Conservation (phyloP, 2,888 invertebrate genomes). For the Tenthredo amoena region DNA sequence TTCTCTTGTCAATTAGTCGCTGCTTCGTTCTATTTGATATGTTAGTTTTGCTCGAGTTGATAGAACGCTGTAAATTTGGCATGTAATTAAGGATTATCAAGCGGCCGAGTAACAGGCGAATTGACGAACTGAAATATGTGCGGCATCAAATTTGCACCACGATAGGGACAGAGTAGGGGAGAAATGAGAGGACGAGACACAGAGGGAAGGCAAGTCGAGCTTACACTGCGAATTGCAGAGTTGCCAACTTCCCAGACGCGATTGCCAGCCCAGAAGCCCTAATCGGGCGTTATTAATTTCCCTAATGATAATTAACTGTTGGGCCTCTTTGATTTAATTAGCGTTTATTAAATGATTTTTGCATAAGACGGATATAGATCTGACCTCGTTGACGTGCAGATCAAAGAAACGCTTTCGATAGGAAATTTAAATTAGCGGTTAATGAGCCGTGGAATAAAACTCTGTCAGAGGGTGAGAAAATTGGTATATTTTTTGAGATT, state of each 20-base stretch:
- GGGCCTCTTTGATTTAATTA: constrained; percentile 8
- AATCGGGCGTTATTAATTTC: constrained; percentile 60
- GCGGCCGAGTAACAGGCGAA: neutral
- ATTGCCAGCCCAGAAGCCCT: constrained; percentile 51
- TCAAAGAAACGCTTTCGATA: neutral
- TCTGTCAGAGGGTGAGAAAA: neutral
- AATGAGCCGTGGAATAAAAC: neutral
- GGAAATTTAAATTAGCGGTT: neutral
- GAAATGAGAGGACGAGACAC: constrained; percentile 15
- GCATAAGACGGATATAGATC: neutral
- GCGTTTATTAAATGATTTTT: constrained; percentile 20
- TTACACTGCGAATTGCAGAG: constrained; percentile 52
- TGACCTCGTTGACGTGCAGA: neutral
- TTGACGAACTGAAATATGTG: constrained; percentile 13
- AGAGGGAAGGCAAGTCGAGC: constrained; percentile 28
- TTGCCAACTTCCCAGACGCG: constrained; percentile 44
- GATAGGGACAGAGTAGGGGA: neutral
- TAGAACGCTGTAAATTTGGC: neutral
- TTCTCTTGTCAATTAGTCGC: neutral
- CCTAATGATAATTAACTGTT: constrained; percentile 58
- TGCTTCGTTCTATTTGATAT: neutral
- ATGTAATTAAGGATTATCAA: neutral
- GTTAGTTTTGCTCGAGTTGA: neutral
- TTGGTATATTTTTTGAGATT: neutral
- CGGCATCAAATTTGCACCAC: neutral